Conservation (phyloP, 1,140 invertebrate genomes). For the Cotesia vestalis region DNA sequence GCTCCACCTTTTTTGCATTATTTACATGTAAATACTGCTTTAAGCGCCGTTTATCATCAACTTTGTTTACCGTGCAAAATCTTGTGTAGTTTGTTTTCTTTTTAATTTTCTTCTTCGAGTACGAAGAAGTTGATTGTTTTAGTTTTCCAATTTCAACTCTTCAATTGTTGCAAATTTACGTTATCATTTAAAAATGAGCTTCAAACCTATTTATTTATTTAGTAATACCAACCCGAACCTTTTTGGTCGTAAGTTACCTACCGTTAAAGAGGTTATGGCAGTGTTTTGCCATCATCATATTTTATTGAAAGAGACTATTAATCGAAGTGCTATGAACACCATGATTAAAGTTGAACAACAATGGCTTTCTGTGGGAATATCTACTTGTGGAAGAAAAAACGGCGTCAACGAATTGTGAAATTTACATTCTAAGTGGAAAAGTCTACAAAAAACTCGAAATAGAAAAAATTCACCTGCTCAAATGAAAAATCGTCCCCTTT, state of each 20-base stretch:
- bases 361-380: constrained; percentile 25
- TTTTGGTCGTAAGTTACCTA: constrained; percentile 32
- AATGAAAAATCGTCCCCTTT: constrained; percentile 18
- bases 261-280: constrained; percentile 36
- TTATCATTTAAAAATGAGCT: not conserved
- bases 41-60: too few relatives aligned
- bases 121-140: too few relatives aligned
- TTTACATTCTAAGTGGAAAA: constrained; percentile 29
- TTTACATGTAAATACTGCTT: too few relatives aligned
- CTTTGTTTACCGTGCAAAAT: too few relatives aligned
- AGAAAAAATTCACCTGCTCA: constrained; percentile 15
- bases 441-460: constrained; percentile 9
- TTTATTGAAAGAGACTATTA: constrained; percentile 34
- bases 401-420: constrained; percentile 25
- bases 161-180: too few relatives aligned
- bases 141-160: too few relatives aligned
- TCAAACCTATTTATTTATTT: constrained; percentile 27
- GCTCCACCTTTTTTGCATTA: too few relatives aligned
- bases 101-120: too few relatives aligned
- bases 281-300: not conserved
- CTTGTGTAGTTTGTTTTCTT: too few relatives aligned
- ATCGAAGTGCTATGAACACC: constrained; percentile 26
- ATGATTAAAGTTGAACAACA: constrained; percentile 31
- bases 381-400: constrained; percentile 29
- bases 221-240: constrained; percentile 21